A percentile compares a stretch with the other conserved stretches of the same genome.
Evolutionary conservation across 2,888 invertebrate genomes (phyloP).

Genomic region (Anagyrus pseudococci): DNA sequence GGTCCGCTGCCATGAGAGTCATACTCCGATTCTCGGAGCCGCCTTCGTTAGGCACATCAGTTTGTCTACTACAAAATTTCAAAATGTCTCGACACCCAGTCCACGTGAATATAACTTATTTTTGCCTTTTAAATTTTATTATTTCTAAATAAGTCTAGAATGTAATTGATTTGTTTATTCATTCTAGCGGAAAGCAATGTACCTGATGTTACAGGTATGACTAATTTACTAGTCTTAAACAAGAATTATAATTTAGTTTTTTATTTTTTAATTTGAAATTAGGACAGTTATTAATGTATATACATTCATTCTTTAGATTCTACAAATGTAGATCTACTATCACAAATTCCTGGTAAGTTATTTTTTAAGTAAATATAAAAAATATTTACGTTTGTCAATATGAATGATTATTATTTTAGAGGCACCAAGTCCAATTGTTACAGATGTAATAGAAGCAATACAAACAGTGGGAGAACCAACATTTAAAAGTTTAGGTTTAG

Average conservation of each 20-base stretch:
- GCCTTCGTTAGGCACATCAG: conserved; percentile 46
- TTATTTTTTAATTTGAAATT: neutral
- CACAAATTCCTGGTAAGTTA: conserved; percentile 32
- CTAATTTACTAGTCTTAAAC: neutral
- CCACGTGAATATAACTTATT: conserved; percentile 1
- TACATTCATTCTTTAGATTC: conserved; percentile 9
- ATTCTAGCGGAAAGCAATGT: neutral
- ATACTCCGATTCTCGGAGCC: conserved; percentile 36
- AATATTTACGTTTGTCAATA: neutral
- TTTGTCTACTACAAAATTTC: neutral
- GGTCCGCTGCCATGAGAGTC: neutral
- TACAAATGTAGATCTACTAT: neutral
- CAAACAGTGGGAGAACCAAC: conserved; percentile 69
- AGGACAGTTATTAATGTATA: neutral
- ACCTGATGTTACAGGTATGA: neutral
- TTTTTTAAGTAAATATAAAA: neutral
- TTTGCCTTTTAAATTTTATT: neutral
- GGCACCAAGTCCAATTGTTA: conserved; percentile 47
- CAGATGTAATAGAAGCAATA: conserved; percentile 39
- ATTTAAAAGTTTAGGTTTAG: conserved; percentile 82
- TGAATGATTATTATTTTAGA: conserved; percentile 41
- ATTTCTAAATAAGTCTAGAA: neutral
- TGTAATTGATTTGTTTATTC: neutral
- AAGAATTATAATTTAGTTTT: neutral
- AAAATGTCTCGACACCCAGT: conserved; percentile 31